Percentiles rank a stretch among this genome's conserved stretches.
These are phyloP conservation scores for Umimayanthus kanabou DNA, from an alignment of 92 coral and sea anemone species.

Conservation along the genomic window DNA sequence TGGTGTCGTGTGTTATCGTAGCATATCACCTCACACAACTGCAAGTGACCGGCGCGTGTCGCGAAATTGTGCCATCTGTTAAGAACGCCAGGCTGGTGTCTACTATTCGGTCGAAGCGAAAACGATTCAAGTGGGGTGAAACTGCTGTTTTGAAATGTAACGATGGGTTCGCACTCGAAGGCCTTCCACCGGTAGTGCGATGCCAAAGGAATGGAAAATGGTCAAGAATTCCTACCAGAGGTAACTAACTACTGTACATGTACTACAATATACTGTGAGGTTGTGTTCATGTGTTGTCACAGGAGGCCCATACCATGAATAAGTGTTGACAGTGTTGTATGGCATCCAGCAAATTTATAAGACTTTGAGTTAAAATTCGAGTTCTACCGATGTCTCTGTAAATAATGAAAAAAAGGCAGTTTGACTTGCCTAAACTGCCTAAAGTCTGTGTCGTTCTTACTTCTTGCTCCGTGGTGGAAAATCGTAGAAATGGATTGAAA, in stretches of 20 bases:
- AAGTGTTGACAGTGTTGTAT: too few species aligned
- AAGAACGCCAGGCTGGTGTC: constrained; percentile 20
- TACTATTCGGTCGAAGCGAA: neutral
- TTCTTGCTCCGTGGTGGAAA: too few species aligned
- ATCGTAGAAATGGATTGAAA: too few species aligned
- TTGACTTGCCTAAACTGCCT: too few species aligned
- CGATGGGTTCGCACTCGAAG: constrained; percentile 1
- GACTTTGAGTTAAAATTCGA: too few species aligned
- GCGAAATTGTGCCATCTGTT: neutral
- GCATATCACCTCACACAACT: neutral
- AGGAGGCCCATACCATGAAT: too few species aligned
- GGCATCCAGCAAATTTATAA: too few species aligned
- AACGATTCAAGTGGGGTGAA: constrained; percentile 1
- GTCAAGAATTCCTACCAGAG: constrained; percentile 5
- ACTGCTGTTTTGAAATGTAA: constrained; percentile 25
- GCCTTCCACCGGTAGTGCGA: constrained; percentile 6
- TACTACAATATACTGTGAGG: too few species aligned
- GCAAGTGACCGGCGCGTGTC: neutral
- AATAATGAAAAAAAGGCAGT: too few species aligned
- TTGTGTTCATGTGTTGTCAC: too few species aligned
- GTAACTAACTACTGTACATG: neutral
- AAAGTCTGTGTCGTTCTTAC: too few species aligned
- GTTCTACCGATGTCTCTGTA: too few species aligned
- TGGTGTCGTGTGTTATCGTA: neutral
- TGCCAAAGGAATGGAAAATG: constrained; percentile 27